Conservation (phyloP, 2,113 vertebrate genomes). For the Mugil cephalus region DNA sequence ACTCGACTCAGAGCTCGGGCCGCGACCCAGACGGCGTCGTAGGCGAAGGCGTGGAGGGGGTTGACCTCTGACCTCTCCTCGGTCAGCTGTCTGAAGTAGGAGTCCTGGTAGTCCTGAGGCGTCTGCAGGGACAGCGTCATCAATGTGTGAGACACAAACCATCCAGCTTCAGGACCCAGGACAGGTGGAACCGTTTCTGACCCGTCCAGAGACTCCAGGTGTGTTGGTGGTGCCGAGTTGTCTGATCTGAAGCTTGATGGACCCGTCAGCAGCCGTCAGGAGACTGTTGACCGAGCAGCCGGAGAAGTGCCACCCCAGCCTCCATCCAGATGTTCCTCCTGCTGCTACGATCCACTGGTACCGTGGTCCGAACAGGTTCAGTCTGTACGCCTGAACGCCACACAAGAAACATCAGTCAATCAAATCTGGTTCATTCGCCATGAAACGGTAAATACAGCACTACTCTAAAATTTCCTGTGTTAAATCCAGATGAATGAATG, state of each 20-base stretch:
- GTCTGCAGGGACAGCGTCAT: conserved; percentile 80
- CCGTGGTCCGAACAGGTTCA: conserved; percentile 91
- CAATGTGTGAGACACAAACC: too few species aligned
- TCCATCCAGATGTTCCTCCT: conserved; percentile 84
- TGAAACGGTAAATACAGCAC: too few species aligned
- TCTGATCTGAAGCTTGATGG: conserved; percentile 89
- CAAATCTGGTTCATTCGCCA: not conserved
- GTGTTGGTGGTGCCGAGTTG: conserved; percentile 80
- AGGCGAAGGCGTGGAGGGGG: conserved; percentile 92
- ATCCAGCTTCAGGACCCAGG: not conserved
- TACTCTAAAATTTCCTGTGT: too few species aligned
- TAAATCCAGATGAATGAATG: too few species aligned
- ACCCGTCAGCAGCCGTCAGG: conserved; percentile 90
- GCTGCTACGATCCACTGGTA: conserved; percentile 94
- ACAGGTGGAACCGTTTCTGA: conserved; percentile 66
- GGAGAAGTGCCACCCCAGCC: conserved; percentile 78
- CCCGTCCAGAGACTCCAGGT: conserved; percentile 91
- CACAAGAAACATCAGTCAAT: not conserved
- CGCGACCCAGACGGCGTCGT: conserved; percentile 94
- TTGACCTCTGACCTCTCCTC: conserved; percentile 82
- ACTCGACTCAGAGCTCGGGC: conserved; percentile 88
- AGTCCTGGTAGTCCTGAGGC: conserved; percentile 89
- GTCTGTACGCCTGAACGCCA: conserved; percentile 86
- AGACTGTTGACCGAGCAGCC: conserved; percentile 86
- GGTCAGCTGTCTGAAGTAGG: conserved; percentile 86